A percentile compares a stretch with the other conserved stretches of the same genome.
These are phyloP conservation scores for Acridotheres tristis DNA, from an alignment of 2,797 vertebrate genomes.

Conservation along the genomic window DNA sequence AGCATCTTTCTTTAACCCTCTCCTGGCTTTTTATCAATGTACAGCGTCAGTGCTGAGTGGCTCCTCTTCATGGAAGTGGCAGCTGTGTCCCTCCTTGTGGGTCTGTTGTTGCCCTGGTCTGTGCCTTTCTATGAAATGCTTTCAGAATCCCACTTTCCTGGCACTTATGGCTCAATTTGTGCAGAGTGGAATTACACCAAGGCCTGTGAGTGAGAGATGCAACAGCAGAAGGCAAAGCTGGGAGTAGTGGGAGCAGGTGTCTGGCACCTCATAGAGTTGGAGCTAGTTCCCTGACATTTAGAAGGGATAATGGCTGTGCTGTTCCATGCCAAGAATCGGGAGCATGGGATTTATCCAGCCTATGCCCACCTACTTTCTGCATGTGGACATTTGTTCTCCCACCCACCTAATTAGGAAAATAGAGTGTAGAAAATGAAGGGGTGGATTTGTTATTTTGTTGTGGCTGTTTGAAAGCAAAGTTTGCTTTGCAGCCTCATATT, in stretches of 20 bases:
- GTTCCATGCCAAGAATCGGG: conserved; percentile 72
- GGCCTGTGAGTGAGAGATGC: conserved; percentile 21
- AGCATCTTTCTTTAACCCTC: conserved; percentile 38
- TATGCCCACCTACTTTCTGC: conserved; percentile 68
- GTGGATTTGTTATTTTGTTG: conserved; percentile 63
- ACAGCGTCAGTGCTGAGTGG: background rate
- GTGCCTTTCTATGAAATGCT: conserved; percentile 24
- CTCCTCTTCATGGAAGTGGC: background rate
- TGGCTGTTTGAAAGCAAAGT: conserved; percentile 63
- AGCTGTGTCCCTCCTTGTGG: conserved; percentile 21
- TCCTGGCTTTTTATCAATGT: conserved; percentile 7
- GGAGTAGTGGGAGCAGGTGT: conserved; percentile 75
- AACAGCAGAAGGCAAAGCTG: conserved; percentile 67
- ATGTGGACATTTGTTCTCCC: conserved; percentile 70
- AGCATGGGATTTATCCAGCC: conserved; percentile 64
- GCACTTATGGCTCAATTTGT: conserved; percentile 14
- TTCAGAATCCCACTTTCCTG: background rate
- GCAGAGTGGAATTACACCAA: conserved; percentile 50
- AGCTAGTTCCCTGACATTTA: conserved; percentile 77
- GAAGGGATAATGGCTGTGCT: conserved; percentile 66
- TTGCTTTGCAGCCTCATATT: conserved; percentile 58
- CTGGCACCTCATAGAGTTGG: conserved; percentile 72
- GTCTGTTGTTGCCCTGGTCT: background rate
- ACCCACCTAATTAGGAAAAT: conserved; percentile 72
- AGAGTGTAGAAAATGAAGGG: conserved; percentile 64